Conservation (phyloP, 2,888 invertebrate genomes). For the Trilocha varians region DNA sequence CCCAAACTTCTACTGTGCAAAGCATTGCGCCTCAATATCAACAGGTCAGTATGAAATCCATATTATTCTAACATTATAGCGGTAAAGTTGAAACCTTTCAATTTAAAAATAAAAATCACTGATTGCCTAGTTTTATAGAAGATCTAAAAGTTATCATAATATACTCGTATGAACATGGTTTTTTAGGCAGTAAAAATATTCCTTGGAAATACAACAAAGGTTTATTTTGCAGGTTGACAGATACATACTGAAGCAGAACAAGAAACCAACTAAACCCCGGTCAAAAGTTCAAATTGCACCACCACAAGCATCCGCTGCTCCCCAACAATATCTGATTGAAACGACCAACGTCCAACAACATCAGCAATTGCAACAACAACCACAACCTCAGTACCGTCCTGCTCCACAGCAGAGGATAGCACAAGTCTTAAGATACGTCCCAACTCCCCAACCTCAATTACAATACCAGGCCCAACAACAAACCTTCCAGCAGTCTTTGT, state of each 20-base stretch:
- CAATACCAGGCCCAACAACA: constrained; percentile 30
- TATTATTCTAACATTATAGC: neutral
- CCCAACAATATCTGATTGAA: constrained; percentile 66
- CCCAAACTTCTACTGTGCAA: constrained; percentile 35
- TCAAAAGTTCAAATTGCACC: constrained; percentile 41
- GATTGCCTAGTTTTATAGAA: too few species aligned
- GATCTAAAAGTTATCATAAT: too few species aligned
- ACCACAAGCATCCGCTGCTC: constrained; percentile 44
- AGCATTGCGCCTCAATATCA: constrained; percentile 44
- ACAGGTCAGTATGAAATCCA: constrained; percentile 28
- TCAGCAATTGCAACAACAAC: constrained; percentile 23
- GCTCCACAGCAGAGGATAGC: constrained; percentile 33
- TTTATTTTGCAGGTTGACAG: constrained; percentile 49
- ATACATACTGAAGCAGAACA: constrained; percentile 54
- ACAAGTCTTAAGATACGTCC: constrained; percentile 45
- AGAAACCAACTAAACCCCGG: constrained; percentile 54
- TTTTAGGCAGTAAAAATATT: too few species aligned
- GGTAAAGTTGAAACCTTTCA: too few species aligned
- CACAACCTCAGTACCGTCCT: constrained; percentile 31
- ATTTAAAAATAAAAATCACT: too few species aligned
- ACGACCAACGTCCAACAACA: constrained; percentile 62
- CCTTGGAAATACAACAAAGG: too few species aligned
- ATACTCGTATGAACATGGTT: too few species aligned
- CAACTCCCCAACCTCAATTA: constrained; percentile 8
- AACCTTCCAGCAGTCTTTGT: constrained; percentile 36